These are phyloP conservation scores for Andrena camellia DNA, from an alignment of 2,888 invertebrate species.

Conservation along the genomic window DNA sequence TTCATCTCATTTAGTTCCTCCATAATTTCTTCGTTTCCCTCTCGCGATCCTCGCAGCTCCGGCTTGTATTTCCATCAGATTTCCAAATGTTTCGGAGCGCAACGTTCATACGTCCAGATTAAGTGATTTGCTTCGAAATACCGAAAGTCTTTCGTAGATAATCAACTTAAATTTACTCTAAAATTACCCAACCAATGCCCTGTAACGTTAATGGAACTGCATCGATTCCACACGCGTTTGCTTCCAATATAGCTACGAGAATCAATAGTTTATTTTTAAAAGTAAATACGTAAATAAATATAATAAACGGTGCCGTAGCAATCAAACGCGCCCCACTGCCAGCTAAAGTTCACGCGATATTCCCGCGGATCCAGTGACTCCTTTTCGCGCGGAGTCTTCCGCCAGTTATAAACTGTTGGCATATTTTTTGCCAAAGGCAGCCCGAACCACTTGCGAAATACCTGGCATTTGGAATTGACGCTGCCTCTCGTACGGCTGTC, in stretches of 20 bases:
- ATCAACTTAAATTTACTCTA: no score
- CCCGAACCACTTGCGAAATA: constrained; percentile 20
- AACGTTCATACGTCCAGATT: not conserved
- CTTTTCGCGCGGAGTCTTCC: constrained; percentile 29
- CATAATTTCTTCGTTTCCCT: not conserved
- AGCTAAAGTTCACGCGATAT: constrained; percentile 3
- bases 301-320: not conserved
- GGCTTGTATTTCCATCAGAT: not conserved
- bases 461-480: constrained; percentile 42
- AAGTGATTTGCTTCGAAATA: no score
- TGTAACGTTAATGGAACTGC: not conserved
- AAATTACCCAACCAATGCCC: no score
- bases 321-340: not conserved
- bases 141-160: no score
- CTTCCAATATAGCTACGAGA: not conserved
- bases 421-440: constrained; percentile 38
- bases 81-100: not conserved
- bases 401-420: constrained; percentile 39
- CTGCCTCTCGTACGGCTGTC: constrained; percentile 18
- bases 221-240: not conserved
- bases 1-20: constrained; percentile 7
- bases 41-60: not conserved
- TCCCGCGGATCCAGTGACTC: not conserved
- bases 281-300: not conserved
- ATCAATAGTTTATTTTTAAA: not conserved